A percentile compares a stretch with the other conserved stretches of the same genome.
Conservation (phyloP, 1,140 invertebrate genomes). For the Drosophila serrata region DNA sequence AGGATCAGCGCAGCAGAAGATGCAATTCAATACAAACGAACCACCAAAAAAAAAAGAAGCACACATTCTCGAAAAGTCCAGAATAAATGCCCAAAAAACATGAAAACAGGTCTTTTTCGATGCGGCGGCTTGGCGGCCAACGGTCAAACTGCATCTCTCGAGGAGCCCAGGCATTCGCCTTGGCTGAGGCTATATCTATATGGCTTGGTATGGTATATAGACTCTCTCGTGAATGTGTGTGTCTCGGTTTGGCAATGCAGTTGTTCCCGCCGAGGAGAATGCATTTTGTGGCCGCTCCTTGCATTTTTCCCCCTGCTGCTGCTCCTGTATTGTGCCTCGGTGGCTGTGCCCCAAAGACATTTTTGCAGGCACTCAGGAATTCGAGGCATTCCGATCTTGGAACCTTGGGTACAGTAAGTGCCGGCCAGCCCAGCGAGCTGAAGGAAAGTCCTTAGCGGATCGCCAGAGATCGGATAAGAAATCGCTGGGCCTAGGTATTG, state of each 20-base stretch:
- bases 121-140: slow-evolving; percentile 60
- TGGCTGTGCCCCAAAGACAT: slow-evolving; percentile 59
- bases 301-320: slow-evolving; percentile 52
- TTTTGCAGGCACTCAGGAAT: slow-evolving; percentile 49
- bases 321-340: slow-evolving; percentile 28
- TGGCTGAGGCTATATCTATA: slow-evolving; percentile 21
- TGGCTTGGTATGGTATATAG: slow-evolving; percentile 18
- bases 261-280: slow-evolving; percentile 70
- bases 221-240: slow-evolving; percentile 20
- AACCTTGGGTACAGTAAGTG: slow-evolving; percentile 67
- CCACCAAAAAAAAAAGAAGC: slow-evolving; percentile 22
- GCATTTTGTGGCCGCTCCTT: slow-evolving; percentile 75
- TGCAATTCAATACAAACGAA: slow-evolving; percentile 81
- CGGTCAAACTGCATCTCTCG: slow-evolving; percentile 79
- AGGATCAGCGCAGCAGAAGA: slow-evolving; percentile 50
- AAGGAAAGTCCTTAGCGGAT: slow-evolving; percentile 39
- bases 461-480: slow-evolving; percentile 14
- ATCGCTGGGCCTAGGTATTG: slow-evolving; percentile 13
- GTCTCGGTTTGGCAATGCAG: slow-evolving; percentile 77
- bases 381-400: slow-evolving; percentile 51
- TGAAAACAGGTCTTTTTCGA: slow-evolving; percentile 77
- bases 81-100: slow-evolving; percentile 84
- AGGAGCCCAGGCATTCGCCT: slow-evolving; percentile 56
- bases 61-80: slow-evolving; percentile 69
- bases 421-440: neutral